Evolutionary conservation across 1,140 invertebrate species (phyloP).

Genomic region (Mya arenaria): DNA sequence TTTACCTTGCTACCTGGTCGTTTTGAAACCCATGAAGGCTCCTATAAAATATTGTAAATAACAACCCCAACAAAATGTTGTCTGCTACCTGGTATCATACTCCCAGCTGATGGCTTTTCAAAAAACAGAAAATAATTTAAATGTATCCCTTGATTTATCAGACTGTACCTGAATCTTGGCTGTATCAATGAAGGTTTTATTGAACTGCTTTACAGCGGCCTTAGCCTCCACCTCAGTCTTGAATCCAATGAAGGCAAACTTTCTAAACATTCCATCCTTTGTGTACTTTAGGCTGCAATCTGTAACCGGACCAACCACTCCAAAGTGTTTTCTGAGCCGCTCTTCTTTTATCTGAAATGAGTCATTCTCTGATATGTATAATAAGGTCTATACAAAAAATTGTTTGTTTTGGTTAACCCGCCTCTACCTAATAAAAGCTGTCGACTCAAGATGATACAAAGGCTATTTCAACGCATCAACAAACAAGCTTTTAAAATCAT

Average conservation of each 20-base stretch:
- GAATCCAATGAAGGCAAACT: conserved; percentile 96
- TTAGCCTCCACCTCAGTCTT: conserved; percentile 90
- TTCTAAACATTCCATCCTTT: conserved; percentile 93
- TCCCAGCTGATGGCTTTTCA: no score
- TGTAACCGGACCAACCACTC: conserved; percentile 91
- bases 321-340: conserved; percentile 89
- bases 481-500: not conserved
- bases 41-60: no score
- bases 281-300: conserved; percentile 97
- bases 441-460: not conserved
- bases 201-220: conserved; percentile 88
- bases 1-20: no score
- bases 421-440: not conserved
- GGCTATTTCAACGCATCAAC: not conserved
- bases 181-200: conserved; percentile 93
- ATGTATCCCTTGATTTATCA: not conserved
- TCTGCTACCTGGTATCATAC: no score
- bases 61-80: no score
- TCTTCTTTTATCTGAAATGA: conserved; percentile 88
- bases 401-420: not conserved
- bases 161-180: conserved; percentile 85
- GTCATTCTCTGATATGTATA: not conserved
- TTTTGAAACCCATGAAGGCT: no score
- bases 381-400: not conserved
- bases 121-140: not conserved